Conservation (phyloP, 2,797 vertebrate species). For the Tenualosa thibaudeaui region DNA sequence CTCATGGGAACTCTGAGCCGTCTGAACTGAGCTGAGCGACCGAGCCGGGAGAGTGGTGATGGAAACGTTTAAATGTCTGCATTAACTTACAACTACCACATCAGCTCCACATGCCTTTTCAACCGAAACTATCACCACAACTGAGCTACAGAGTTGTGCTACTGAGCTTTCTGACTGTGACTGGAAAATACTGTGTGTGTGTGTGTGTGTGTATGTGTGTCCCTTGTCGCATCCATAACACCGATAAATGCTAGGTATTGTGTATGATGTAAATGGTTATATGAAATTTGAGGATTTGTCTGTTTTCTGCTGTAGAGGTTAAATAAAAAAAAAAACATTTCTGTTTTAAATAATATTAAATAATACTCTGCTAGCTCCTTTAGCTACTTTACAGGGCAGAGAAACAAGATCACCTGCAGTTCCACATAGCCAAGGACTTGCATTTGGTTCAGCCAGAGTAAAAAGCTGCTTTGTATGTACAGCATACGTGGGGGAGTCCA, state of each 20-base stretch:
- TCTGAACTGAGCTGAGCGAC: not conserved
- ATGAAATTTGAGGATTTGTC: no score
- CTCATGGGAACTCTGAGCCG: not conserved
- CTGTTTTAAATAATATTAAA: no score
- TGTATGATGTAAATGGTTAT: no score
- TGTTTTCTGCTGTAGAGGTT: no score
- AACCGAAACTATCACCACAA: not conserved
- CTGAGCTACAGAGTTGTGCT: no score
- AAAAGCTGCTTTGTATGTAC: not conserved
- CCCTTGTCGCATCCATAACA: no score
- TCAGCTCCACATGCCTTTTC: not conserved
- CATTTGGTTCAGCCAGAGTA: not conserved
- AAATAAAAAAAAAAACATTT: no score
- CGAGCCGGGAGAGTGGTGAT: no score
- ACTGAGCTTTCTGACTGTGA: no score
- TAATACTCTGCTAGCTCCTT: not conserved
- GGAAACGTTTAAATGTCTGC: not conserved
- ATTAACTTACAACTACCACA: not conserved
- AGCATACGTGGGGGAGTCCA: not conserved
- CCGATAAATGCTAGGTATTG: no score
- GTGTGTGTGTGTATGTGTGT: no score
- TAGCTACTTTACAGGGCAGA: not conserved
- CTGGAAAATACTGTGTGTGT: no score
- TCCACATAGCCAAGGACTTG: not conserved
- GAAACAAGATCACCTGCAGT: not conserved